Percentiles rank a stretch among this genome's conserved stretches.
These are phyloP conservation scores for Aphis craccivora DNA, from an alignment of 1,140 invertebrate species.

Conservation along the genomic window DNA sequence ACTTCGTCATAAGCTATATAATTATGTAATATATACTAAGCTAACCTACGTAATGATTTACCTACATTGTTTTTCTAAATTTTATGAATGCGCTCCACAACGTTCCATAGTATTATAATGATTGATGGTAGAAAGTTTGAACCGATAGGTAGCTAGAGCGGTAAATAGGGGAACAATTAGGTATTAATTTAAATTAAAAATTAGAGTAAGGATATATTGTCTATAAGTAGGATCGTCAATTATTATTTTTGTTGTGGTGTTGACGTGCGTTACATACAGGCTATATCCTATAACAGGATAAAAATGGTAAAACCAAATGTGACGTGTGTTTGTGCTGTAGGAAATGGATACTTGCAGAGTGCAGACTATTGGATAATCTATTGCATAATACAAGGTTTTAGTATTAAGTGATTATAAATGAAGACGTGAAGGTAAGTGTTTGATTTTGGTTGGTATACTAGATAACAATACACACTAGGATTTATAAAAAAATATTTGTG, in stretches of 20 bases:
- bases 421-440: not conserved
- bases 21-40: too few relatives aligned
- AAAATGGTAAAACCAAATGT: not conserved
- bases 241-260: not conserved
- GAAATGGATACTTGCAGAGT: not conserved
- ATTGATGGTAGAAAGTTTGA: too few relatives aligned
- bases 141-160: too few relatives aligned
- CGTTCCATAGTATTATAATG: too few relatives aligned
- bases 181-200: not conserved
- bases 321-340: fast-evolving
- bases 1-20: too few relatives aligned
- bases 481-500: not conserved
- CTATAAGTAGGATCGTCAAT: not conserved
- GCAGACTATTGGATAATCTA: not conserved
- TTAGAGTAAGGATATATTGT: not conserved
- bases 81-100: too few relatives aligned
- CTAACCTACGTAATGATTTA: too few relatives aligned
- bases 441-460: not conserved
- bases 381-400: not conserved
- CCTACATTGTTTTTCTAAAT: too few relatives aligned
- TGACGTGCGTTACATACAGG: not conserved
- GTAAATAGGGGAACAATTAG: not conserved
- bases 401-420: not conserved
- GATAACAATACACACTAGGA: not conserved
- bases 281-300: not conserved